Evolutionary conservation across 2,888 invertebrate species (phyloP).

Genomic region (Torymus texanus): DNA sequence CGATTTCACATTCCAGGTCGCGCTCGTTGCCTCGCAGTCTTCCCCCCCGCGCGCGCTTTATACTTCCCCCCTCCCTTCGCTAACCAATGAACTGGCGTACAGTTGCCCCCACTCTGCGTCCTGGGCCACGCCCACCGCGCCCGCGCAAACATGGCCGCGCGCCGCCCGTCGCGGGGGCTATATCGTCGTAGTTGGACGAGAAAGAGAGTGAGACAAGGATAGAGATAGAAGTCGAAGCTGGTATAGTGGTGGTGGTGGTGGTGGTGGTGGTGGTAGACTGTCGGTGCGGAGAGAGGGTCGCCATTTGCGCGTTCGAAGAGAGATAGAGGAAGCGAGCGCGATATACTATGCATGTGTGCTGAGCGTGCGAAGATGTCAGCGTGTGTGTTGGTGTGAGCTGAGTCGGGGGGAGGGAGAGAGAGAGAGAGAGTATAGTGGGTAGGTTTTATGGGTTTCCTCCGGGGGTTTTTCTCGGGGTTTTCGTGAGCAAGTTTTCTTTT

Average conservation of each 20-base stretch:
- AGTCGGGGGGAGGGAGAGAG: too few relatives aligned
- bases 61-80: conserved; percentile 47
- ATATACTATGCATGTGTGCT: too few relatives aligned
- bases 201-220: conserved; percentile 29
- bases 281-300: conserved; percentile 21
- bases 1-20: conserved; percentile 55
- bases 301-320: conserved; percentile 32
- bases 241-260: not conserved
- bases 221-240: conserved; percentile 30
- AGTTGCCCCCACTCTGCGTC: conserved; percentile 60
- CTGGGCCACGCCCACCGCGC: conserved; percentile 71
- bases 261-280: not conserved
- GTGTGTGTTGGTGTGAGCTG: too few relatives aligned
- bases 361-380: too few relatives aligned
- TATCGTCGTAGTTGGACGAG: not conserved
- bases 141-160: conserved; percentile 75
- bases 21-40: conserved; percentile 1
- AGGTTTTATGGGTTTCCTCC: too few relatives aligned
- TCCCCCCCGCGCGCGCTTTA: not conserved
- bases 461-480: too few relatives aligned
- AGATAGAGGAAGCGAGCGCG: not conserved
- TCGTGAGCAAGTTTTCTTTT: too few relatives aligned
- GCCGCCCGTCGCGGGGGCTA: conserved; percentile 56
- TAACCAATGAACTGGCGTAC: conserved; percentile 54
- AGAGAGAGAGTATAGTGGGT: too few relatives aligned